Conservation (phyloP, 2,113 vertebrate genomes). For the Xiphophorus maculatus region DNA sequence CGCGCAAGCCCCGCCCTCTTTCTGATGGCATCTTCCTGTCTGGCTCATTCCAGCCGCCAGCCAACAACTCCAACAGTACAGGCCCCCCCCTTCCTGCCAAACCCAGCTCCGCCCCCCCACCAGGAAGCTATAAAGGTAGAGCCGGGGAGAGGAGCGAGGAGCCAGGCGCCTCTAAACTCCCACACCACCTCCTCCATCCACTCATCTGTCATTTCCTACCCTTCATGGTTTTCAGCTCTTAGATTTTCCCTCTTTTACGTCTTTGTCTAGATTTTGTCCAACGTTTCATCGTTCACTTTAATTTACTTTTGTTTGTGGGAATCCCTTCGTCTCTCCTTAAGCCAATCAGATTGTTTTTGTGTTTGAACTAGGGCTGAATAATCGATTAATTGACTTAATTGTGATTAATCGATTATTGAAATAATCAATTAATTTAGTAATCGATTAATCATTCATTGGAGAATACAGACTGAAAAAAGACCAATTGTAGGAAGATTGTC, state of each 20-base stretch:
- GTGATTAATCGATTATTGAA: no score
- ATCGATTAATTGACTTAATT: no score
- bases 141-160: slow-evolving; percentile 70
- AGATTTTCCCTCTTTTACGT: slow-evolving; percentile 34
- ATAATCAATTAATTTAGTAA: no score
- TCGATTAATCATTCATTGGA: no score
- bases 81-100: slow-evolving; percentile 86
- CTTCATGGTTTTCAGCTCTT: slow-evolving; percentile 34
- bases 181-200: slow-evolving; percentile 59
- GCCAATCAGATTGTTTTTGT: slow-evolving; percentile 53
- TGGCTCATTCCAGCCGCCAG: slow-evolving; percentile 88
- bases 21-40: slow-evolving; percentile 97
- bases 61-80: slow-evolving; percentile 96
- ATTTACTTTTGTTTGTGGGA: slow-evolving; percentile 32
- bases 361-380: slow-evolving; percentile 7
- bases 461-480: no score
- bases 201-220: slow-evolving; percentile 47
- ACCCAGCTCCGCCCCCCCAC: slow-evolving; percentile 81
- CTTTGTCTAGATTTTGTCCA: slow-evolving; percentile 48
- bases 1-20: slow-evolving; percentile 87
- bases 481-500: no score
- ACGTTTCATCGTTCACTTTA: neutral
- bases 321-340: slow-evolving; percentile 27
- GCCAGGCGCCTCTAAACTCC: slow-evolving; percentile 64
- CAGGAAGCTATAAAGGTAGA: slow-evolving; percentile 89